Percentiles rank a stretch among this genome's conserved stretches.
Evolutionary conservation across 2,888 invertebrate species (phyloP).

Genomic region (Acrobeloides nanus): DNA sequence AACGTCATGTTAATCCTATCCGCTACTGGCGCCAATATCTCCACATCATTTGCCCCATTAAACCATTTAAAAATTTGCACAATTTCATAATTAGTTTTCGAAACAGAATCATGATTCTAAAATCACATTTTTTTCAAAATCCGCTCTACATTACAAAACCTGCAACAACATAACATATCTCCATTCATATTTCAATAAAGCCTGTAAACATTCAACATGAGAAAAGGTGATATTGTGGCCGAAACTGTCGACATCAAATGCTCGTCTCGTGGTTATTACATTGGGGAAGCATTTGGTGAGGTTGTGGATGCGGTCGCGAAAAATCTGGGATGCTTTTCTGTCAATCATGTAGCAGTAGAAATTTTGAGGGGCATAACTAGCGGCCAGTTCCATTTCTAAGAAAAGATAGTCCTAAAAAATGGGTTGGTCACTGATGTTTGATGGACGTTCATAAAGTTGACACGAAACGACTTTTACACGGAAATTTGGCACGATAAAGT

Average conservation of each 20-base stretch:
- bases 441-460: background rate
- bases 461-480: background rate
- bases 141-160: background rate
- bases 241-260: constrained; percentile 2
- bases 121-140: background rate
- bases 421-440: background rate
- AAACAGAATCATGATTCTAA: constrained; percentile 9
- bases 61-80: constrained; percentile 10
- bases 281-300: constrained; percentile 11
- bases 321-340: background rate
- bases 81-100: constrained; percentile 11
- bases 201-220: constrained; percentile 6
- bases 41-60: constrained; percentile 11
- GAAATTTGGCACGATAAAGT: background rate
- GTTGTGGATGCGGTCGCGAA: constrained; percentile 5
- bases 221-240: constrained; percentile 2
- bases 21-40: constrained; percentile 1
- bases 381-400: constrained; percentile 11
- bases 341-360: constrained; percentile 13
- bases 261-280: constrained; percentile 1
- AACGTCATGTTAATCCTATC: too few species aligned
- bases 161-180: constrained; percentile 11
- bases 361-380: constrained; percentile 9
- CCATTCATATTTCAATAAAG: constrained; percentile 6
- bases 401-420: constrained; percentile 7